phyloP scores from a whole-genome alignment of 2,888 invertebrate species.

The Drosophila rellima region DNA sequence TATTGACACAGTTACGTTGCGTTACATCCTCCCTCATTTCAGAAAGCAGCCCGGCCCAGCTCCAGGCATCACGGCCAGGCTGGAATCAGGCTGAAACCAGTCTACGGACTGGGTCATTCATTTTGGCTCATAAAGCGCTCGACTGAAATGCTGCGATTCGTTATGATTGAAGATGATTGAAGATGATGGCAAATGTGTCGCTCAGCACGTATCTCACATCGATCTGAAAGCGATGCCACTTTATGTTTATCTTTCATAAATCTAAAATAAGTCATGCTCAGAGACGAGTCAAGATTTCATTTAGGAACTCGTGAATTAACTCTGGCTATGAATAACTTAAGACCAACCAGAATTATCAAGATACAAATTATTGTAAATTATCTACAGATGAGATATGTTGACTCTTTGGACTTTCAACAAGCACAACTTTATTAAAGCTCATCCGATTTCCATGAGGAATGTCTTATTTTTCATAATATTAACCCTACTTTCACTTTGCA shows the following conservation, averaged over 20 bases:
- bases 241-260: conserved; percentile 30
- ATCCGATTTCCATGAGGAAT: no score
- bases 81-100: conserved; percentile 3
- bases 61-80: conserved; percentile 21
- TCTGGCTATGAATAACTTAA: not conserved
- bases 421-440: no score
- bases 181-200: conserved; percentile 41
- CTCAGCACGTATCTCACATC: conserved; percentile 23
- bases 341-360: no score
- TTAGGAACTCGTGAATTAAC: not conserved
- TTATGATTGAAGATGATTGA: conserved; percentile 64
- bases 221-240: conserved; percentile 16
- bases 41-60: no score
- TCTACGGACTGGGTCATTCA: conserved; percentile 25
- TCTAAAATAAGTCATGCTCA: conserved; percentile 5
- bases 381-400: no score
- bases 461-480: no score
- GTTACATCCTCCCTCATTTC: not conserved
- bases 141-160: conserved; percentile 29
- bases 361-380: no score
- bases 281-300: conserved; percentile 4
- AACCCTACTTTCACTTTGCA: no score
- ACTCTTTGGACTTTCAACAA: no score
- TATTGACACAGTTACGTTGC: conserved; percentile 59
- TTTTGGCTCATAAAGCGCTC: conserved; percentile 25